Evolutionary conservation across 2,113 vertebrate species (phyloP), one percentile per base, ranked within the genome.

Genomic region (Rhombomys opimus): DNA sequence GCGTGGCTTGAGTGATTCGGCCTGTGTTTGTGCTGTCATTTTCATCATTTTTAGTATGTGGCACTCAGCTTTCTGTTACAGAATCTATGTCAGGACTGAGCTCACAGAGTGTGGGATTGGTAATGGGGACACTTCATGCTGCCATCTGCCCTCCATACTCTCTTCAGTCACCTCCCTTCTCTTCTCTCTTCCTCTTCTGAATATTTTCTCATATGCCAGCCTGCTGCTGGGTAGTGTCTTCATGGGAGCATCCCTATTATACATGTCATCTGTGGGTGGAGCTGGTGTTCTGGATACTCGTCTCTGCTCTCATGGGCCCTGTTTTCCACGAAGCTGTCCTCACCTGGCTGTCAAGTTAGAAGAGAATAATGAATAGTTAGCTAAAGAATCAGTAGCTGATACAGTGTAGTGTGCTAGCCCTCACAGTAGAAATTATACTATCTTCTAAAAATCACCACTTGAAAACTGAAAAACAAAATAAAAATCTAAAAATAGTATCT

Each of bases 311-410:
- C 78, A 18, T 27, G 27, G n/a, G 63, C 41, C 35, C 32, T 50
- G 0, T 25, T 61, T 67, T 70, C 7, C 1, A 38, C 23, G 18
- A 78, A 76, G 46, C 27, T 50, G 67, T 65, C 91, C 81, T 97
- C 75, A 92, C 72, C 88, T 84, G 92, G n/a, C 76, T 95, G 85
- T 93, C 95, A 87, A 32, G 41, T 57, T 73, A 30, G 77, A 87
- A 87, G 57, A 81, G 93, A 94, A 90, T 81, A 87, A 86, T 67
- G 92, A 96, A 27, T 88, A 81, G 93, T 92, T 92, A 96, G 52
- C 61, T 84, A 61, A 92, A 92, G 30, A 73, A 27, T 93, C 81
- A 90, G 77, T 80, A 84, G 72, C 41, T 59, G 70, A 78, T 73
- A 92, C 88, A 13, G 20, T 23, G 70, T 82, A 50, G 70, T 52